Conservation (phyloP, 2,797 vertebrate species). For the Gambusia yucatana region DNA sequence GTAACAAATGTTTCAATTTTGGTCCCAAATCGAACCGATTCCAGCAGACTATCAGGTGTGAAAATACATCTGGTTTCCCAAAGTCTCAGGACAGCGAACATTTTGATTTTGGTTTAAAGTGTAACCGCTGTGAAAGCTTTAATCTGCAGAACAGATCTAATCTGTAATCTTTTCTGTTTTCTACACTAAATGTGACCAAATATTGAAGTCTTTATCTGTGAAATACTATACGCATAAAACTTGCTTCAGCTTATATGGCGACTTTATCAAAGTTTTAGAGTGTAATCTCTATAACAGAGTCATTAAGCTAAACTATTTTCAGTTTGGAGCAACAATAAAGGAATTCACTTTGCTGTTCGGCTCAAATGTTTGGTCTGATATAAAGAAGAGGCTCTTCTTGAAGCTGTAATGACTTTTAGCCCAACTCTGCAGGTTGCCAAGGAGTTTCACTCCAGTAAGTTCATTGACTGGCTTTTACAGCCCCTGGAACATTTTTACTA, state of each 20-base stretch:
- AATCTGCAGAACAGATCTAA: background rate
- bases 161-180: background rate
- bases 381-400: background rate
- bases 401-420: background rate
- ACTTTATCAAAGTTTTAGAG: background rate
- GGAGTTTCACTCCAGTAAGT: background rate
- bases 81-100: background rate
- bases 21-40: too few species aligned
- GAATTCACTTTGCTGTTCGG: background rate
- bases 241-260: background rate
- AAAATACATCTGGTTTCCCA: too few species aligned
- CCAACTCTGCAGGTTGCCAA: background rate
- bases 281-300: background rate
- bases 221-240: background rate
- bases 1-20: too few species aligned
- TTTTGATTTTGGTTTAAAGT: background rate
- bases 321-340: background rate
- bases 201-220: background rate
- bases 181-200: background rate
- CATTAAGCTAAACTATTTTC: background rate
- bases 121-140: background rate
- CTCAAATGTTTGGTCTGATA: background rate
- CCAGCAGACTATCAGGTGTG: too few species aligned
- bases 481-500: background rate
- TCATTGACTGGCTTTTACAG: background rate